A percentile compares a stretch with the other conserved stretches of the same genome.
Evolutionary conservation across 2,797 vertebrate genomes (phyloP).

Genomic region (Odontamblyopus rebecca): DNA sequence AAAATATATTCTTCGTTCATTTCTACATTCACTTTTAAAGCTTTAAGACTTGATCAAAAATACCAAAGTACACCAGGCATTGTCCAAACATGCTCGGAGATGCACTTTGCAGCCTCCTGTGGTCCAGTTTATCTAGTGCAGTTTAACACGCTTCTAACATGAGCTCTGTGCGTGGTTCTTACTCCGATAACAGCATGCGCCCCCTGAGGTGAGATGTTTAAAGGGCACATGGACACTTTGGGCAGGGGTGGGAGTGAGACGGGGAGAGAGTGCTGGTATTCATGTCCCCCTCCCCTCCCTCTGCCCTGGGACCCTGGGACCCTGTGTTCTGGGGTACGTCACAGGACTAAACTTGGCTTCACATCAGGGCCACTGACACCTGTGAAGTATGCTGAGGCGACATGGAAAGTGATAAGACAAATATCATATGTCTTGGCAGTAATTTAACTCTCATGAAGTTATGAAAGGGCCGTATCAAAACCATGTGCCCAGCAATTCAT

Average conservation of each 20-base stretch:
- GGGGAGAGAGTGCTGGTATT: slow-evolving; percentile 43
- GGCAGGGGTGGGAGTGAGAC: slow-evolving; percentile 25
- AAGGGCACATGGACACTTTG: slow-evolving; percentile 17
- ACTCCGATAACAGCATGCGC: neutral
- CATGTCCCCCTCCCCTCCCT: slow-evolving; percentile 30
- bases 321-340: slow-evolving; percentile 54
- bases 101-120: neutral
- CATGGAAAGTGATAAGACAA: slow-evolving; percentile 24
- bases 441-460: slow-evolving; percentile 40
- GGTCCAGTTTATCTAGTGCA: neutral
- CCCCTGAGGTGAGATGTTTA: slow-evolving; percentile 18
- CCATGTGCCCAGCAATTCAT: slow-evolving; percentile 2
- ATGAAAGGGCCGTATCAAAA: slow-evolving; percentile 18
- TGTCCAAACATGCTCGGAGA: neutral
- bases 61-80: neutral
- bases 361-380: slow-evolving; percentile 45
- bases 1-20: no score
- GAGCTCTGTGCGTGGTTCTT: neutral
- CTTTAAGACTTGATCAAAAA: neutral
- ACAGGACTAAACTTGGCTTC: slow-evolving; percentile 66
- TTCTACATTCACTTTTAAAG: neutral
- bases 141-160: neutral
- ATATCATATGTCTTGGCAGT: slow-evolving; percentile 48
- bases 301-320: slow-evolving; percentile 41
- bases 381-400: slow-evolving; percentile 39